Evolutionary conservation across 2,797 vertebrate species (phyloP), one percentile per base, ranked within the genome.

Genomic region (Poliocrania exsul): DNA sequence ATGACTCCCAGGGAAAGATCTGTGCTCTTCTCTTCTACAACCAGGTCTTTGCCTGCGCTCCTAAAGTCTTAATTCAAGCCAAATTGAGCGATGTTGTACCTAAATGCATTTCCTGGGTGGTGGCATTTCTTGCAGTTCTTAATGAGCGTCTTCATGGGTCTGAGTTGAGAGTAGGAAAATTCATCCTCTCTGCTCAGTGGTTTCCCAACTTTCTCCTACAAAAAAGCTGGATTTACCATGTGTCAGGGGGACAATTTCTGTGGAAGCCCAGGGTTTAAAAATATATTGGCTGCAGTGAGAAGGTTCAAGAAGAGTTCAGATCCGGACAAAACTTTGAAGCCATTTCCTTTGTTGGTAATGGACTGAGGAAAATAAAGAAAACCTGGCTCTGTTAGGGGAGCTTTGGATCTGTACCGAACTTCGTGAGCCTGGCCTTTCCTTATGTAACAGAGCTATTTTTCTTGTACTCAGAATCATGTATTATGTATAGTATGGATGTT

Each of bases 291-390:
- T 91, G 49, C 66, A 64, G 54, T 60, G 62, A 57, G 79, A 75
- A 90, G 64, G 93, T 95, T 93, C 94, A 94, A 75, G 89, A 72
- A 56, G 75, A 93, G 94, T 96, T 92, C 91, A 96, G 75, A 82
- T 95, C 46, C 1, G 1, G 84, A 60, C 78, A 12, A 0, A 95
- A 93, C 92, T 91, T 96, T 84, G 54, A 89, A 88, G 79, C 58
- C 46, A 42, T 90, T 96, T 96, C 80, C 82, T 92, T 70, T 51
- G 6, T 69, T 83, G 85, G 79, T 78, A 92, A 83, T 75, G 54
- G 61, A 78, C 57, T 75, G 79, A 53, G 11, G 24, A 6, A 46
- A 81, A 71, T 69, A 67, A 42, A 92, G 75, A 89, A 93, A 81
- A 72, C 29, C 57, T 91, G 70, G 40, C 78, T 85, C 21, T 91